phyloP scores from a whole-genome alignment of 2,888 invertebrate species.

The Caradrina clavipalpis region DNA sequence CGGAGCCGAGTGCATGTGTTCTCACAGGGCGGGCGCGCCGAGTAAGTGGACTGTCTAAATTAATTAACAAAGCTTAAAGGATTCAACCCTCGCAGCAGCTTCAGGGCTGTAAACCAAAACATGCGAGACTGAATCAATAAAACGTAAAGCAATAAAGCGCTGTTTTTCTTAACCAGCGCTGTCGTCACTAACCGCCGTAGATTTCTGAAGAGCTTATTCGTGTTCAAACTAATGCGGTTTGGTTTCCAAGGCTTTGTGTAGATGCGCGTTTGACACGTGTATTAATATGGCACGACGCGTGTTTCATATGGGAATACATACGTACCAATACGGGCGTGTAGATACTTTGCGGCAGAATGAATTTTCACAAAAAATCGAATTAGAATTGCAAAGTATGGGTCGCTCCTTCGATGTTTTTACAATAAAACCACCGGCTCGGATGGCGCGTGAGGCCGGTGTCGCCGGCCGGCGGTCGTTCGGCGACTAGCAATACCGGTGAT shows the following conservation, averaged over 20 bases:
- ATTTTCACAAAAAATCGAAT: constrained; percentile 45
- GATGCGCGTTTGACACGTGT: constrained; percentile 74
- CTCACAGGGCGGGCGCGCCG: constrained; percentile 75
- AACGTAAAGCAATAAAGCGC: constrained; percentile 77
- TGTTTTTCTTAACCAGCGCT: constrained; percentile 73
- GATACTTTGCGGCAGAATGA: constrained; percentile 24
- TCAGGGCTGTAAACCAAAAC: constrained; percentile 75
- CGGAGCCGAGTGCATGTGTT: constrained; percentile 78
- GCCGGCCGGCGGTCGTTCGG: constrained; percentile 65
- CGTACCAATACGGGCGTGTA: constrained; percentile 29
- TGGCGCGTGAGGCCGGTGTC: constrained; percentile 54
- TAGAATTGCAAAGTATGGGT: constrained; percentile 32
- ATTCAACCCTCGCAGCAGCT: constrained; percentile 77
- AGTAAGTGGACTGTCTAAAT: constrained; percentile 87
- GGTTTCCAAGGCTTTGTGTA: constrained; percentile 80
- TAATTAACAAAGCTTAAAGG: constrained; percentile 85
- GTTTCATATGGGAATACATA: constrained; percentile 44
- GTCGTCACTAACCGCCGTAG: constrained; percentile 80
- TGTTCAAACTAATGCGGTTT: constrained; percentile 85
- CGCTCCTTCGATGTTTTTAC: constrained; percentile 30
- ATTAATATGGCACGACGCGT: constrained; percentile 64
- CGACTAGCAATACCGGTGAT: constrained; percentile 77
- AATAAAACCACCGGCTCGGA: constrained; percentile 43
- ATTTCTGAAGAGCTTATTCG: constrained; percentile 87
- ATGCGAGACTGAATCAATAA: constrained; percentile 66